Base-by-base conservation (phyloP, 2,797 vertebrate species). In the Acanthornis magna region DNA sequence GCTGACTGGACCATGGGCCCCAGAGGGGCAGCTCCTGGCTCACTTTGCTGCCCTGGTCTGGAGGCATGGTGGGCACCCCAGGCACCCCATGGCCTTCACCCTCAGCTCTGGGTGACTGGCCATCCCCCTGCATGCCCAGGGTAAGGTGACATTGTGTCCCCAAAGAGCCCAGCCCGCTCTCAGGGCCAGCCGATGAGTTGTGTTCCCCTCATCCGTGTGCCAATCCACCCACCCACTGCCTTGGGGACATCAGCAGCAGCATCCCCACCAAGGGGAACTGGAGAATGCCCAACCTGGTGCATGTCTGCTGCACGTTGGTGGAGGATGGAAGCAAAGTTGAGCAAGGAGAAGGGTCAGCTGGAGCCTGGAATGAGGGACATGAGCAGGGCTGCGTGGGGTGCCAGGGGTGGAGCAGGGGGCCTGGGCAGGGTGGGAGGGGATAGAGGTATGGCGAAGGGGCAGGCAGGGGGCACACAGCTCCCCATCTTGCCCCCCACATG, bases 391-490 rank as follows among this genome's bases (percentile, higher is more conserved):
- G 42, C 0, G 0, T 45, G 81, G 26, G 26, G 36, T 68, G 58
- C 43, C 80, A 62, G 58, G 50, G 30, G 30, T 72, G 72, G 38
- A 53, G 34, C 63, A 66, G 55, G 21, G 30, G n/a, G 13, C 42
- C 43, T 63, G 50, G 57, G 73, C n/a, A 71, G 68, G 16, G 30
- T 0, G 0, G 25, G 17, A 12, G 1, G 40, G 29, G 48, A 23
- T 20, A 54, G 53, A 72, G 53, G 38, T 54, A 26, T 23, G 30
- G 23, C 0, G 0, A 79, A 30, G 42, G 55, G 42, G 82, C 36
- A 53, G 65, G 61, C n/a, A 34, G 61, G 50, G 73, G 55, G 26
- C 47, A 54, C 15, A 7, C 19, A 45, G 66, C 61, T 91, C 79
- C 75, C 50, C 9, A 4, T 79, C 67, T 83, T 82, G 72, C 30